These are phyloP conservation scores for Cataglyphis livida DNA, from an alignment of 2,888 invertebrate species.

Conservation along the genomic window DNA sequence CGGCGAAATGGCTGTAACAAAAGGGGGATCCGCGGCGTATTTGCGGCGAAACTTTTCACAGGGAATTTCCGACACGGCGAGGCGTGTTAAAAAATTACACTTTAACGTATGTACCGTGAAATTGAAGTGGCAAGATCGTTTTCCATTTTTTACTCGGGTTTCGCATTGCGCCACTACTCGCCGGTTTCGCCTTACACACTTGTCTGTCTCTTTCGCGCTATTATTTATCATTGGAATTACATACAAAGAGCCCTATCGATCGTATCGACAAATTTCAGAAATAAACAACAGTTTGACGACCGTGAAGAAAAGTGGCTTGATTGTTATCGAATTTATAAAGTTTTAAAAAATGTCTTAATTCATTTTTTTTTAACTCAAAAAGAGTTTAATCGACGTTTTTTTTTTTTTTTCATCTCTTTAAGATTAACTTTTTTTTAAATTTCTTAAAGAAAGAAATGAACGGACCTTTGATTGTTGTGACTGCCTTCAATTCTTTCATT, in stretches of 20 bases:
- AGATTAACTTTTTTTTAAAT: not conserved
- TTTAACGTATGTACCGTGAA: slow-evolving; percentile 38
- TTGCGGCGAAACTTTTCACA: slow-evolving; percentile 44
- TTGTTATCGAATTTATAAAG: not conserved
- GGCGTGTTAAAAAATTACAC: slow-evolving; percentile 49
- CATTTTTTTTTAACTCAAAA: not conserved
- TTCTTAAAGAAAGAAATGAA: not conserved
- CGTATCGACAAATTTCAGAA: slow-evolving; percentile 6
- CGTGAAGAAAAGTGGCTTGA: not conserved
- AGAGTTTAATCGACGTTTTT: not conserved
- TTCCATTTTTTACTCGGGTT: slow-evolving; percentile 29
- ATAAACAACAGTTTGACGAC: not conserved
- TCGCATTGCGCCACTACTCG: slow-evolving; percentile 10
- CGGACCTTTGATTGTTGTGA: not conserved
- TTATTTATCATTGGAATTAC: slow-evolving; percentile 23
- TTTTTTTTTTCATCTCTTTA: not conserved
- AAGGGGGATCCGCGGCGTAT: slow-evolving; percentile 24
- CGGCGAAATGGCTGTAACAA: slow-evolving; percentile 10
- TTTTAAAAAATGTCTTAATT: not conserved
- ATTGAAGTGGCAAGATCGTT: slow-evolving; percentile 41
- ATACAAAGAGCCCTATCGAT: not conserved
- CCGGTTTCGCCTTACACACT: slow-evolving; percentile 26
- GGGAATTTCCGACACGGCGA: slow-evolving; percentile 38
- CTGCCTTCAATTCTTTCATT: not conserved
- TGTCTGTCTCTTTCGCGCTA: slow-evolving; percentile 17